phyloP scores from a whole-genome alignment of 2,888 invertebrate species.

The Raillietiella orientalis region DNA sequence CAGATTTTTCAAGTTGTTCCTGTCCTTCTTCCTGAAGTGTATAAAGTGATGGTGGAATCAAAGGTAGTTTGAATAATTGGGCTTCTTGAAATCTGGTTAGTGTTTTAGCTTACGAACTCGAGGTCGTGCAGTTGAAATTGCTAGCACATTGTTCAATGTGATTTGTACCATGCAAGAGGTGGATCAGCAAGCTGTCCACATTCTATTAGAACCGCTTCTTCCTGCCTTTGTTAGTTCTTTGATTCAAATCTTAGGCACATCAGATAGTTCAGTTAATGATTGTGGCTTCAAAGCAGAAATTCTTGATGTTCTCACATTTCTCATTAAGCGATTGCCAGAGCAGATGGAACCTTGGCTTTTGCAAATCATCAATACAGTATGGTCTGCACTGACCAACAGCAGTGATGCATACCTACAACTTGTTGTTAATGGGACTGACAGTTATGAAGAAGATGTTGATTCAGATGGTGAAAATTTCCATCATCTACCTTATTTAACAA shows the following conservation, averaged over 20 bases:
- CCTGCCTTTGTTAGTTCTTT: conserved; percentile 29
- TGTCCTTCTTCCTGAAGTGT: conserved; percentile 30
- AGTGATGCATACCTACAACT: conserved; percentile 27
- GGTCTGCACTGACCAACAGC: conserved; percentile 29
- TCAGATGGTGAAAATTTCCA: conserved; percentile 31
- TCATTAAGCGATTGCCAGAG: conserved; percentile 25
- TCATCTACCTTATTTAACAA: too few relatives aligned
- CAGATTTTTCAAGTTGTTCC: conserved; percentile 31
- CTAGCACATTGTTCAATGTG: conserved; percentile 23
- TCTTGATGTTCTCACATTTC: conserved; percentile 21
- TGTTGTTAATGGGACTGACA: conserved; percentile 23
- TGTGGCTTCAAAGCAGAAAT: conserved; percentile 28
- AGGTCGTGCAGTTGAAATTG: conserved; percentile 28
- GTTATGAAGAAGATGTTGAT: conserved; percentile 21
- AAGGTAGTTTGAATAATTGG: conserved; percentile 13
- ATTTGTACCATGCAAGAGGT: conserved; percentile 18
- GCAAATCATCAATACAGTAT: conserved; percentile 26
- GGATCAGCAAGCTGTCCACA: conserved; percentile 21
- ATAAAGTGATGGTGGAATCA: conserved; percentile 26
- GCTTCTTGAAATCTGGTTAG: conserved; percentile 13
- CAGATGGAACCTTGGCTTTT: conserved; percentile 23
- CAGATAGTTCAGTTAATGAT: conserved; percentile 20
- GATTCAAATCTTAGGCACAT: conserved; percentile 19
- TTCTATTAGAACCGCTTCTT: conserved; percentile 27
- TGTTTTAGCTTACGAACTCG: conserved; percentile 22